Conservation (phyloP, 2,113 vertebrate genomes). For the Ranitomeya imitator region DNA sequence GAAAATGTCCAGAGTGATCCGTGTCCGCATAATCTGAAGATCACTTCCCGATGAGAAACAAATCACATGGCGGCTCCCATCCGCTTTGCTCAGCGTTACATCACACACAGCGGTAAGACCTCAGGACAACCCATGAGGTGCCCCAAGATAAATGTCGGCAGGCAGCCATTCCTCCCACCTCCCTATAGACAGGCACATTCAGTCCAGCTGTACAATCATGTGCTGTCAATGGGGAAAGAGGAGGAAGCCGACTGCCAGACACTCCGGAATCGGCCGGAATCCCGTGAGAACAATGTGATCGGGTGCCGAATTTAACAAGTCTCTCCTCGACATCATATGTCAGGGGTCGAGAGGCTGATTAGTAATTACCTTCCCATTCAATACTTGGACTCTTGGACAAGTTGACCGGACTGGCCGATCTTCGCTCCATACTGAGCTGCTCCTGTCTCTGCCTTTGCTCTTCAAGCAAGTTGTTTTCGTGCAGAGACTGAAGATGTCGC, state of each 20-base stretch:
- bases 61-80: background rate
- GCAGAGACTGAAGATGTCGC: conserved; percentile 92
- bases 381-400: conserved; percentile 82
- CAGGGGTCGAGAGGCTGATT: background rate
- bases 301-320: too few species aligned
- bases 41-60: background rate
- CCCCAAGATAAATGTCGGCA: too few species aligned
- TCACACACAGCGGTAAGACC: background rate
- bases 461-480: conserved; percentile 89
- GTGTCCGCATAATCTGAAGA: background rate
- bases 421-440: conserved; percentile 83
- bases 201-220: too few species aligned
- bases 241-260: too few species aligned
- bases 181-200: too few species aligned
- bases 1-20: conserved; percentile 14
- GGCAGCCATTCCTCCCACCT: too few species aligned
- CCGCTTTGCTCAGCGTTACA: background rate
- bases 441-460: conserved; percentile 91
- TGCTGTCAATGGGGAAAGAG: too few species aligned
- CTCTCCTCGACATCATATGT: too few species aligned
- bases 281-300: too few species aligned
- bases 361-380: conserved; percentile 86
- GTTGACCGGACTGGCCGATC: conserved; percentile 74
- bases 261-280: too few species aligned
- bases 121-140: too few species aligned